Base-by-base conservation (phyloP, 2,797 vertebrate species). In the Gastrophryne carolinensis region DNA sequence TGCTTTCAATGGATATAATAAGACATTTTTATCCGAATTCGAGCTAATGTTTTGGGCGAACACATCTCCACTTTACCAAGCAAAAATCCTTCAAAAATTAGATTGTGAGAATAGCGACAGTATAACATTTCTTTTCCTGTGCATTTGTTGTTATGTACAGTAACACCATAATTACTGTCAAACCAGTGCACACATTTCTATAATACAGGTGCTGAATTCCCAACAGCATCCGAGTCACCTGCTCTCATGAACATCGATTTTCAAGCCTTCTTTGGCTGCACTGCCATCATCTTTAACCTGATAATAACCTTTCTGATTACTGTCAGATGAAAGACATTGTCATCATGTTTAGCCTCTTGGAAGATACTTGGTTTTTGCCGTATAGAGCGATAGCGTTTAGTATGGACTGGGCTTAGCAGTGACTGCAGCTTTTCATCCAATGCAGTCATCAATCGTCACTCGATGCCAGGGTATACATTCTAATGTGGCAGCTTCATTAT, bases 291-390 rank as follows among this genome's bases (percentile, higher is more conserved):
- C 27, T 56, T 27, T 54, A 54, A 13, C 26, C 24, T 54, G 12
- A 8, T 29, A 54, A 54, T 54, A 54, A 54, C 53, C 53, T 30
- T 15, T 15, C 53, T 17, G 27, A 56, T 60, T 37, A 60, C 57
- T 60, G 17, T 60, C 10, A 60, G 57, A 34, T 21, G 34, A 60
- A 60, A 37, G 34, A 35, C 53, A 30, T 56, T 62, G 32, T 62
- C 34, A 62, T 23, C 58, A 26, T 23, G 19, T 26, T 56, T 56
- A 30, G 53, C 53, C 53, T 56, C 26, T 9, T 56, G 26, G 30
- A 29, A 56, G 53, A 26, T 56, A 8, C 27, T 9, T 27, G 15
- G 1, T 44, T 17, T 17, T 13, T 15, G n/a, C n/a, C n/a, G n/a
- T n/a, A n/a, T n/a, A n/a, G n/a, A n/a, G 29, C 26, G 15, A 54